phyloP scores from a whole-genome alignment of 2,888 invertebrate genomes.

The Trypoxylon attenuatum region DNA sequence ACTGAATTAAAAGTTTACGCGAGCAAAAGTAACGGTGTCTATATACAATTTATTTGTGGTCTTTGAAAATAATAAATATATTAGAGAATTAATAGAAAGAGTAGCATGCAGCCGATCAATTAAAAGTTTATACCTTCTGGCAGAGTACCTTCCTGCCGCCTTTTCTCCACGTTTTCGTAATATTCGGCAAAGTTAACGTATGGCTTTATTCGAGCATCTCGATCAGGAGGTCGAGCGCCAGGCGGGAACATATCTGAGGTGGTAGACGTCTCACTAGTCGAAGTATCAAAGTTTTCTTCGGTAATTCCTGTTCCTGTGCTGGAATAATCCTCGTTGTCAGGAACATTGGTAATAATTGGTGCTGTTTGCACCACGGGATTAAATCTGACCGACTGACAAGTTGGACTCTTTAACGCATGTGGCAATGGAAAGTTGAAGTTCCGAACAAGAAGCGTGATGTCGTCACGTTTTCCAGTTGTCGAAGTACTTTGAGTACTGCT shows the following conservation, averaged over 20 bases:
- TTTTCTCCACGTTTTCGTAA: slow-evolving; percentile 83
- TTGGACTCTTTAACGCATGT: slow-evolving; percentile 78
- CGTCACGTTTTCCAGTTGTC: slow-evolving; percentile 82
- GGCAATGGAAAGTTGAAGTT: slow-evolving; percentile 90
- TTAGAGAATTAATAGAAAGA: background rate
- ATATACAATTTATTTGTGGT: slow-evolving; percentile 11
- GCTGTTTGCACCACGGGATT: slow-evolving; percentile 79
- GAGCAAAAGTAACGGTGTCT: slow-evolving; percentile 22
- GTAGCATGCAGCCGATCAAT: background rate
- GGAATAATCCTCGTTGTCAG: slow-evolving; percentile 53
- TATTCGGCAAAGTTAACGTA: slow-evolving; percentile 92
- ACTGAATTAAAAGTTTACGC: slow-evolving; percentile 9
- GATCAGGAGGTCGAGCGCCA: slow-evolving; percentile 76
- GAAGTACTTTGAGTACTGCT: slow-evolving; percentile 74
- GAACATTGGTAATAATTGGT: slow-evolving; percentile 58
- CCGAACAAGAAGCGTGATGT: slow-evolving; percentile 89
- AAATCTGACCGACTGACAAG: slow-evolving; percentile 77
- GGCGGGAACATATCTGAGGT: slow-evolving; percentile 70
- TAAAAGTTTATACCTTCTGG: slow-evolving; percentile 79
- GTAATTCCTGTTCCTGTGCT: slow-evolving; percentile 53
- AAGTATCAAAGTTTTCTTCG: slow-evolving; percentile 65
- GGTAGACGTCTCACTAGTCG: slow-evolving; percentile 71
- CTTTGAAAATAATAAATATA: slow-evolving; percentile 13
- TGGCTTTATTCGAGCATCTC: slow-evolving; percentile 83
- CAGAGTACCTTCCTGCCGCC: slow-evolving; percentile 80